These are phyloP conservation scores for Acanthopagrus latus DNA, from an alignment of 2,797 vertebrate species.

Conservation along the genomic window DNA sequence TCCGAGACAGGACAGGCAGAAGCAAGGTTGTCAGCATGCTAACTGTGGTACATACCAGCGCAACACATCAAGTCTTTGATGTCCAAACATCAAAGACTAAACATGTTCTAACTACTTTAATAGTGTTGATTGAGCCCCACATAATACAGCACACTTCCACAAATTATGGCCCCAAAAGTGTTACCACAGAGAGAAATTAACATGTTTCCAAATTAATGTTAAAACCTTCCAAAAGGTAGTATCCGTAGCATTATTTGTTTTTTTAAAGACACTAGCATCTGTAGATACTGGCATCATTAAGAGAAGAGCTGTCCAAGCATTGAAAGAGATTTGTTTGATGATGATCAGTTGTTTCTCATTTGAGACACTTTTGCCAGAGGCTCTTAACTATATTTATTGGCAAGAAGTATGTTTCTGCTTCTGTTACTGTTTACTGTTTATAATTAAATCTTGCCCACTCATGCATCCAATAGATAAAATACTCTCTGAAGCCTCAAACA, in stretches of 20 bases:
- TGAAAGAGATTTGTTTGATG: conserved; percentile 4
- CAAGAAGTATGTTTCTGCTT: not conserved
- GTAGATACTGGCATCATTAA: conserved; percentile 3
- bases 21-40: too few species aligned
- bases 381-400: conserved; percentile 1
- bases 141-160: not conserved
- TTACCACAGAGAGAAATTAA: not conserved
- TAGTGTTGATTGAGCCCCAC: not conserved
- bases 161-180: not conserved
- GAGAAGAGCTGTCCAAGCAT: not conserved
- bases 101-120: too few species aligned
- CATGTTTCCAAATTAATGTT: not conserved
- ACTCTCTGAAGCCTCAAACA: not conserved
- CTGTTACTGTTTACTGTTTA: conserved; percentile 4
- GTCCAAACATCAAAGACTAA: too few species aligned
- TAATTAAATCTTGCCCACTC: not conserved
- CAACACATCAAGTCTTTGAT: too few species aligned
- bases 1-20: too few species aligned
- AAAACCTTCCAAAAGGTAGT: not conserved
- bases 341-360: not conserved
- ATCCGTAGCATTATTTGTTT: not conserved
- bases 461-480: not conserved
- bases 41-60: too few species aligned
- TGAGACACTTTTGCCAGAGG: not conserved
- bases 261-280: not conserved